Conservation (phyloP, 2,888 invertebrate species). For the Cheilosia grossa region DNA sequence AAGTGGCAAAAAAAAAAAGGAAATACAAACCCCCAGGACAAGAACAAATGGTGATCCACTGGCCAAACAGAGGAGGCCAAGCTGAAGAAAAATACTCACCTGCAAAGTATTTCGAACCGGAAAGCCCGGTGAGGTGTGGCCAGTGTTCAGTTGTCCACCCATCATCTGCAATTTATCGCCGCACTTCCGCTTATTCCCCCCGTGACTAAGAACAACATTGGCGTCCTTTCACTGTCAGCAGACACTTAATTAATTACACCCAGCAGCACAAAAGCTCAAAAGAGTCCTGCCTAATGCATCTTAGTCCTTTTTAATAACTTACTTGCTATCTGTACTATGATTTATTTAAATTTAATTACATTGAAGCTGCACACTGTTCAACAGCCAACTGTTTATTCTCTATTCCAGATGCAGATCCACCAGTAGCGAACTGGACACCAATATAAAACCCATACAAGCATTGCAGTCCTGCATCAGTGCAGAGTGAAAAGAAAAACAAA, state of each 20-base stretch:
- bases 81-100: slow-evolving; percentile 16
- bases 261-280: not conserved
- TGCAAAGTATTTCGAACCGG: slow-evolving; percentile 12
- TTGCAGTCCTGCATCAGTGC: slow-evolving; percentile 4
- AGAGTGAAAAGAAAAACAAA: not conserved
- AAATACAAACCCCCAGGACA: slow-evolving; percentile 32
- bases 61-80: slow-evolving; percentile 24
- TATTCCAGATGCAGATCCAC: slow-evolving; percentile 54
- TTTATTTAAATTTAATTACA: slow-evolving; percentile 71
- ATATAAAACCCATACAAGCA: slow-evolving; percentile 6
- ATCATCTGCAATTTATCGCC: slow-evolving; percentile 60
- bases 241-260: slow-evolving; percentile 60
- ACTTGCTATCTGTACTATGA: slow-evolving; percentile 27
- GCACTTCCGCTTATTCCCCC: slow-evolving; percentile 43
- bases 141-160: slow-evolving; percentile 34
- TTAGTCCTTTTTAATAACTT: not conserved
- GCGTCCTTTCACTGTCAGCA: slow-evolving; percentile 36
- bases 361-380: slow-evolving; percentile 47
- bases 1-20: not conserved
- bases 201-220: slow-evolving; percentile 21
- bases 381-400: slow-evolving; percentile 47
- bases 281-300: not conserved
- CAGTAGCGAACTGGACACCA: slow-evolving; percentile 20
- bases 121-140: slow-evolving; percentile 45
- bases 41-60: slow-evolving; percentile 52